Evolutionary conservation across 2,113 vertebrate genomes (phyloP), one percentile per base, ranked within the genome.

Genomic region (Argyrosomus japonicus): DNA sequence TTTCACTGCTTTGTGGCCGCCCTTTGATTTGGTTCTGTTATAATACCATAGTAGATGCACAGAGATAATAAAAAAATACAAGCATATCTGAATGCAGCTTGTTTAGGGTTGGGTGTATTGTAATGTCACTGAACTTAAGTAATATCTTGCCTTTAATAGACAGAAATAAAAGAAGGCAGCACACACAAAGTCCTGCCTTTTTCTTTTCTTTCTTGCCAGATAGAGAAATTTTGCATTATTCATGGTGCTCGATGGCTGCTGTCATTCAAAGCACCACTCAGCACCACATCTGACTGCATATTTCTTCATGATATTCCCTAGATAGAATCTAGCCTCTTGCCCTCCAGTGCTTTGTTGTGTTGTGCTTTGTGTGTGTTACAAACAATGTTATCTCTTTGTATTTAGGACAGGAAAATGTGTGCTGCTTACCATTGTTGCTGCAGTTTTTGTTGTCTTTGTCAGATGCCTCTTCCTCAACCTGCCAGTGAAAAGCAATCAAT

Each of bases 361-460:
- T 27, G 23, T 58, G 56, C 53, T 23, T 13, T 58, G 70, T 19
- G 14, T 11, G 21, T 57, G 53, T 25, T 36, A 47, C 14, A 25
- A 60, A 60, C 12, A 48, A 36, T 19, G 23, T 50, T 23, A n/a
- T 40, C 2, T 2, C 47, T 79, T 54, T 82, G 18, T 53, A 75
- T 63, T 76, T 7, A 32, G 9, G 43, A 48, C 9, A 45, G 17
- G 29, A 53, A 40, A 32, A 19, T 12, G 4, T 32, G 56, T 27
- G 14, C 13, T 51, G 82, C 92, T 92, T 67, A 93, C 88, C 96
- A 87, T 92, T 96, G 93, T 94, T 95, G 82, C 94, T 96, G 95
- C 95, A 96, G 93, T 96, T 97, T 90, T 96, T 93, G 94, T 96
- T 96, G 93, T 96, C 96, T 91, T 96, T 96, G 87, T 96, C 96